Conservation (phyloP, 2,888 invertebrate species). For the Autographa pulchrina region DNA sequence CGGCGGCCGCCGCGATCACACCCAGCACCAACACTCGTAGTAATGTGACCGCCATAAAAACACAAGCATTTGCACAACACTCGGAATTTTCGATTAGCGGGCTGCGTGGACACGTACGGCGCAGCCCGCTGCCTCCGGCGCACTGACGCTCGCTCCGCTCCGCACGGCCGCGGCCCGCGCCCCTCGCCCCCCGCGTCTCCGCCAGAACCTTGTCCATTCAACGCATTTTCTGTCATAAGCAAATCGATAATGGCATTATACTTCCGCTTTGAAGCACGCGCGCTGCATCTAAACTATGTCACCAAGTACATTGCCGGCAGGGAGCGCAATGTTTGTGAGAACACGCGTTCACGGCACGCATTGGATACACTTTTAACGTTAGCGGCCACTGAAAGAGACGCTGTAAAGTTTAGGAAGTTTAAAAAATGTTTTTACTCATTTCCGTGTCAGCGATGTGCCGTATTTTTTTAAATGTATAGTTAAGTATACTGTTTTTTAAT, state of each 20-base stretch:
- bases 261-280: conserved; percentile 87
- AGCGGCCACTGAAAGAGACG: conserved; percentile 41
- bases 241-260: conserved; percentile 89
- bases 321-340: conserved; percentile 21
- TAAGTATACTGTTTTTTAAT: not conserved
- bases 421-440: conserved; percentile 43
- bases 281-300: conserved; percentile 83
- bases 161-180: conserved; percentile 57
- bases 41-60: conserved; percentile 94
- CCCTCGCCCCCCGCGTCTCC: conserved; percentile 60
- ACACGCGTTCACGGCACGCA: conserved; percentile 28
- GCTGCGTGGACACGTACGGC: conserved; percentile 83
- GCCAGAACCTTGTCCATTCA: conserved; percentile 82
- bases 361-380: conserved; percentile 39
- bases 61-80: conserved; percentile 92
- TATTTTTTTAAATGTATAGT: conserved; percentile 9
- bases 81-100: conserved; percentile 84
- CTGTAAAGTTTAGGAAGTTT: conserved; percentile 51
- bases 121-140: conserved; percentile 84
- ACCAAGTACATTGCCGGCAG: conserved; percentile 66
- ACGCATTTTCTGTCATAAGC: conserved; percentile 88
- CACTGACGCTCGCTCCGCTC: conserved; percentile 71
- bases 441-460: conserved; percentile 16
- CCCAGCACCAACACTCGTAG: conserved; percentile 91
- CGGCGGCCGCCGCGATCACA: conserved; percentile 86